A percentile compares a stretch with the other conserved stretches of the same genome.
These are phyloP conservation scores for Momotus momota DNA, from an alignment of 2,797 vertebrate genomes.

Conservation along the genomic window DNA sequence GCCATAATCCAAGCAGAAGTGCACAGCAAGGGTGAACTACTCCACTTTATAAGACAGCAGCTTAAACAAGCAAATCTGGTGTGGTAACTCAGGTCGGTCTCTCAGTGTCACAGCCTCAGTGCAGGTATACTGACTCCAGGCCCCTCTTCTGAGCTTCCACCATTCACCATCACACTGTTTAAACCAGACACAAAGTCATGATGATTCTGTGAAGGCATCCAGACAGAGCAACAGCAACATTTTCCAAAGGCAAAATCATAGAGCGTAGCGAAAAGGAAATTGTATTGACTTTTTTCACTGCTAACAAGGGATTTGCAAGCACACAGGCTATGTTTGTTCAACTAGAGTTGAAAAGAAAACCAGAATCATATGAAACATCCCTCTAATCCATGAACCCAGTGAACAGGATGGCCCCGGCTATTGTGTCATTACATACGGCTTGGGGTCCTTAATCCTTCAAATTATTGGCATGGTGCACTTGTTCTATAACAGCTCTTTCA, in stretches of 20 bases:
- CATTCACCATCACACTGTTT: neutral
- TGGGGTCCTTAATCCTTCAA: constrained; percentile 70
- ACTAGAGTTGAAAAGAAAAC: constrained; percentile 59
- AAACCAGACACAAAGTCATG: constrained; percentile 53
- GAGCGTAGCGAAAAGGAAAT: constrained; percentile 45
- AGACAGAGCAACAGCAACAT: constrained; percentile 52
- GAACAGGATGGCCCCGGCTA: constrained; percentile 46
- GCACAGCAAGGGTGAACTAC: neutral
- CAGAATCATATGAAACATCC: constrained; percentile 66
- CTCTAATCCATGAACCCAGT: constrained; percentile 65
- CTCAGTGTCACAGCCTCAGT: neutral
- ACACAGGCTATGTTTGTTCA: constrained; percentile 60
- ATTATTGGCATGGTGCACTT: constrained; percentile 68
- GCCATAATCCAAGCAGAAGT: neutral
- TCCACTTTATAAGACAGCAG: neutral
- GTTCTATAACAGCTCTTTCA: constrained; percentile 64
- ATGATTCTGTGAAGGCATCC: constrained; percentile 52
- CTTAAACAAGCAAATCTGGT: neutral
- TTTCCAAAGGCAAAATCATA: constrained; percentile 59
- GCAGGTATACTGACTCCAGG: neutral
- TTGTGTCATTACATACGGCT: constrained; percentile 48
- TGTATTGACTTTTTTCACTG: constrained; percentile 39
- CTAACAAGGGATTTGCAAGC: constrained; percentile 61
- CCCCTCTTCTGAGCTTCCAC: neutral
- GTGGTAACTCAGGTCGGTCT: neutral